Base-by-base conservation (phyloP, 2,797 vertebrate genomes). In the Xyrichtys novacula region DNA sequence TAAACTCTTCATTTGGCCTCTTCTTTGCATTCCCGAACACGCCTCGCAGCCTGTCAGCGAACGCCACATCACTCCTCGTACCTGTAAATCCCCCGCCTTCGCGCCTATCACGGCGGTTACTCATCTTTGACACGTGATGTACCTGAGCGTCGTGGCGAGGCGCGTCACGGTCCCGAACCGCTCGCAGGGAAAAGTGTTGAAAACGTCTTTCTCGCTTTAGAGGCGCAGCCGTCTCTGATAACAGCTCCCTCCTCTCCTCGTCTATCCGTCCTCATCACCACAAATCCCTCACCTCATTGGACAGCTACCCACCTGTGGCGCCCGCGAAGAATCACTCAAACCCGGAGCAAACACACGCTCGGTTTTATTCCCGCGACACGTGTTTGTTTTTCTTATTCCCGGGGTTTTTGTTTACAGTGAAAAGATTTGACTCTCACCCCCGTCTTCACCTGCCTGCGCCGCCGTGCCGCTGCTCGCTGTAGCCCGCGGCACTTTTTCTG, bases 221-320 rank as follows among this genome's bases (percentile, higher is more conserved):
- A 76, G 15, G 36, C 29, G 39, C 1, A 7, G 25, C 59, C 26
- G 28, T 40, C 26, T 57, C 47, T 48, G 61, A 53, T 70, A 62
- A 55, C 34, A 57, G 3, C 62, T 71, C 78, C 65, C 50, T 49
- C 55, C 25, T 49, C 64, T 26, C 42, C 52, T 42, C 62, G 4
- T 76, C 75, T 6, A 65, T 75, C 57, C 14, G 8, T 81, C 70
- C 68, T 77, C 38, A 54, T 74, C 49, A 68, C 66, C 29, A 40
- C 65, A 28, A 69, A 59, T 68, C 76, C 67, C 75, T 49, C 56
- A 36, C 71, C 71, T 74, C 34, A 52, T 71, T 67, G 69, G 65
- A 71, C 58, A 39, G 65, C 60, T 65, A 65, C 73, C 56, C 75
- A 82, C 74, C 83, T 82, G 76, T 74, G 65, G 68, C 44, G 19